These are phyloP conservation scores for Drosophila demipolita DNA, from an alignment of 2,888 invertebrate species.

Conservation along the genomic window DNA sequence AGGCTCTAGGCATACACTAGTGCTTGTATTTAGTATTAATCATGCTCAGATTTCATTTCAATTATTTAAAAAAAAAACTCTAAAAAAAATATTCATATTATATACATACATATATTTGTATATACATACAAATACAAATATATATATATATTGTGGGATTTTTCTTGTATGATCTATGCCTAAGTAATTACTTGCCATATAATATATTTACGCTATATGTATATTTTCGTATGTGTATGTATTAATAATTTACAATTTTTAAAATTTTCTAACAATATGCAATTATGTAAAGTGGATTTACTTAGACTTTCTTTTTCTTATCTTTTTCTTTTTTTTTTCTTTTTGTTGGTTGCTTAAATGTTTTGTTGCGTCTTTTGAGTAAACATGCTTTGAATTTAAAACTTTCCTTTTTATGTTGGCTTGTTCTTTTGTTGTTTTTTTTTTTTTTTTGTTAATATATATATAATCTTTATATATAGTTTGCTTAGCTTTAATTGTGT, in stretches of 20 bases:
- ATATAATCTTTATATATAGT: constrained; percentile 45
- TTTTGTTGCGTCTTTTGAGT: constrained; percentile 41
- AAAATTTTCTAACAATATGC: constrained; percentile 62
- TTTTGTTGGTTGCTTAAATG: constrained; percentile 8
- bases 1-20: constrained; percentile 32
- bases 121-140: constrained; percentile 1
- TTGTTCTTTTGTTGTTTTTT: neutral
- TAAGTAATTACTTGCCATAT: constrained; percentile 47
- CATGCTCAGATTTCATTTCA: constrained; percentile 27
- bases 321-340: constrained; percentile 1
- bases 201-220: constrained; percentile 20
- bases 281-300: constrained; percentile 38
- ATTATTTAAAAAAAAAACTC: constrained; percentile 40
- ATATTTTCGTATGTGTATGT: constrained; percentile 21
- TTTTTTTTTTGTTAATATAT: constrained; percentile 22
- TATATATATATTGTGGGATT: constrained; percentile 45
- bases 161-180: constrained; percentile 12
- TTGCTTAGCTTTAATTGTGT: constrained; percentile 35
- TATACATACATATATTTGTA: constrained; percentile 8
- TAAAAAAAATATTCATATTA: constrained; percentile 31
- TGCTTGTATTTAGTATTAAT: constrained; percentile 21
- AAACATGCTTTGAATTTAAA: constrained; percentile 50
- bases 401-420: constrained; percentile 16
- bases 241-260: constrained; percentile 71
- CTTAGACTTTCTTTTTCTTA: constrained; percentile 28